Evolutionary conservation across 2,888 invertebrate genomes (phyloP), one percentile per base, ranked within the genome.

Genomic region (Hyposoter dolosus): DNA sequence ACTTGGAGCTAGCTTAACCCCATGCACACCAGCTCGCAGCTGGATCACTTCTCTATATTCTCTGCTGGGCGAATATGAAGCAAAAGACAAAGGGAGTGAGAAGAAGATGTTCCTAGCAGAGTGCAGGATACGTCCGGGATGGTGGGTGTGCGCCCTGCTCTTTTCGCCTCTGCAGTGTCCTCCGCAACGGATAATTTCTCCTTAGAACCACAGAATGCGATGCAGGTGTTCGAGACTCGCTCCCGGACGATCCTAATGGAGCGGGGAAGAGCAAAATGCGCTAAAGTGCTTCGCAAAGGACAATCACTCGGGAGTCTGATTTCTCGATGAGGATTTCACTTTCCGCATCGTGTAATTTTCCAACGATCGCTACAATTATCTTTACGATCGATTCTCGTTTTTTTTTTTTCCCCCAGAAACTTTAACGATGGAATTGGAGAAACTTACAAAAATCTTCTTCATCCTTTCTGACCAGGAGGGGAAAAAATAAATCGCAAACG

Each of bases 221-320:
- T 83, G 83, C 83, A 72, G 83, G 72, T 78, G 78, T 66, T 78
- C 66, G 53, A 72, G 53, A 45, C 53, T 65, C 65, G 69, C 50
- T 53, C 9, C 35, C 15, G 53, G 53, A 50, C 53, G 43, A 77
- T 71, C 45, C 83, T 83, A 77, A 83, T 76, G 66, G 76, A 78
- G 65, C 65, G 35, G 35, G 35, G 35, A 63, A 32, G 32, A 63
- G 65, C 56, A 56, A n/a, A n/a, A 23, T 56, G 23, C 23, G 3
- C 56, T 10, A 23, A 12, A 56, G 56, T 23, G 23, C 56, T 56
- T 53, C 53, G 53, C 19, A 19, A 10, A 9, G 19, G 19, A 53
- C 63, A 63, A 63, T 63, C 65, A 65, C 9, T 35, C 35, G 32
- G 35, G 35, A 32, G 4, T 10, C 23, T 63, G 63, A 63, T 19